Percentiles rank a stretch among this genome's conserved stretches.
Conservation (phyloP, 1,140 invertebrate genomes). For the Oedothorax gibbosus region DNA sequence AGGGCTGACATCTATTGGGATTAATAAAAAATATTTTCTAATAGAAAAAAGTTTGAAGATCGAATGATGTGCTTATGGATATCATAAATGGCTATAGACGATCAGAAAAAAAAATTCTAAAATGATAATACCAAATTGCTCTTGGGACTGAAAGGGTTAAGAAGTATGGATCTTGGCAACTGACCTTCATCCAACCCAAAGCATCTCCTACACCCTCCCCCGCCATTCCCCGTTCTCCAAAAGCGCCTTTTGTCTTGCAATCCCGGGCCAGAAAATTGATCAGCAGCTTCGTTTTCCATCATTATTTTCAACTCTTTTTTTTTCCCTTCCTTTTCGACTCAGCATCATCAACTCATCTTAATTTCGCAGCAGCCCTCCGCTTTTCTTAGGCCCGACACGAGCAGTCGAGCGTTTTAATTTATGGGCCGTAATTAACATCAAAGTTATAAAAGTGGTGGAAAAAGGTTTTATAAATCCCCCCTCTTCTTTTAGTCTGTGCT, state of each 20-base stretch:
- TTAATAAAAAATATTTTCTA: too few species aligned
- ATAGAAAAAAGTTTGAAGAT: too few species aligned
- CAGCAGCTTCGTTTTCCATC: constrained; percentile 33
- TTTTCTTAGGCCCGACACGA: constrained; percentile 39
- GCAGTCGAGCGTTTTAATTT: constrained; percentile 52
- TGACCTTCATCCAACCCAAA: neutral
- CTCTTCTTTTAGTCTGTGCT: neutral
- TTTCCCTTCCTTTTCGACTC: constrained; percentile 15
- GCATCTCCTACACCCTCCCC: constrained; percentile 5
- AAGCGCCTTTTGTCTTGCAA: constrained; percentile 43
- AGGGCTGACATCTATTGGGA: too few species aligned
- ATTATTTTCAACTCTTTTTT: constrained; percentile 17
- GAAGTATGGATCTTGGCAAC: too few species aligned
- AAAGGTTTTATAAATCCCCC: constrained; percentile 55
- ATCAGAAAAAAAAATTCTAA: too few species aligned
- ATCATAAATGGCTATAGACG: too few species aligned
- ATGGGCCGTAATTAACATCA: constrained; percentile 60
- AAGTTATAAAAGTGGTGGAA: constrained; percentile 56
- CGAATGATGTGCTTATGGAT: too few species aligned
- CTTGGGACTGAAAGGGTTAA: too few species aligned
- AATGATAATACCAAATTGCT: too few species aligned
- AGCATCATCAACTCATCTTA: neutral
- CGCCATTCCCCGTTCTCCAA: constrained; percentile 2
- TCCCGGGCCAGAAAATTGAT: constrained; percentile 56
- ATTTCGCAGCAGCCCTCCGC: neutral